Conservation (phyloP, 2,888 invertebrate species). For the Hydraecia micacea region DNA sequence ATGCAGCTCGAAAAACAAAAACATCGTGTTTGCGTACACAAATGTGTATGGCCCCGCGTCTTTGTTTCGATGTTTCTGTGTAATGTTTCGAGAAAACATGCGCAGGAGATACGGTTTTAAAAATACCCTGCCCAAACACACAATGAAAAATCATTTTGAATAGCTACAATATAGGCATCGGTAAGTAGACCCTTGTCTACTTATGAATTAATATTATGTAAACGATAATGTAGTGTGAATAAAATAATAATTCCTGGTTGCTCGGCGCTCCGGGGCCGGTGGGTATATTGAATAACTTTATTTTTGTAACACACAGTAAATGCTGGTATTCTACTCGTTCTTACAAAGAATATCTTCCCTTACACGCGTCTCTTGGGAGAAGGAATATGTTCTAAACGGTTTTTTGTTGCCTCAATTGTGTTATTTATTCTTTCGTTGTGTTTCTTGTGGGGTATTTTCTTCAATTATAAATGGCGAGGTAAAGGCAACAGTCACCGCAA, state of each 20-base stretch:
- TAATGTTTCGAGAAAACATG: background rate
- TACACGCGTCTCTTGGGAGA: conserved; percentile 22
- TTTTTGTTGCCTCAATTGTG: conserved; percentile 32
- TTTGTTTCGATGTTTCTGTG: background rate
- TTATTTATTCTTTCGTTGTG: conserved; percentile 24
- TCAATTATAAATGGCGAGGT: background rate
- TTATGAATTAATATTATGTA: conserved; percentile 48
- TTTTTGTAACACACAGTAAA: conserved; percentile 32
- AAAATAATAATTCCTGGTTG: conserved; percentile 52
- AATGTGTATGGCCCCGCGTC: background rate
- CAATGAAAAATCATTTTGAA: conserved; percentile 15
- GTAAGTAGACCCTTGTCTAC: conserved; percentile 20
- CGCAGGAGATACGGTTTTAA: background rate
- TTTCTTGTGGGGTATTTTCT: background rate
- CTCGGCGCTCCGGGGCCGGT: background rate
- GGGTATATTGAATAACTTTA: conserved; percentile 50
- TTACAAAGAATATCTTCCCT: conserved; percentile 35
- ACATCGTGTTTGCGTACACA: background rate
- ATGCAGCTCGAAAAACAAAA: background rate
- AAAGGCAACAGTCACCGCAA: background rate
- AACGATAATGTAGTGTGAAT: conserved; percentile 55
- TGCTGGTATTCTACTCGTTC: conserved; percentile 20
- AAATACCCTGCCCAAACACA: background rate
- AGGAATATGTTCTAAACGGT: conserved; percentile 40
- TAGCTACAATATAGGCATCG: background rate